Percentiles rank a stretch among this genome's conserved stretches.
Evolutionary conservation across 2,888 invertebrate genomes (phyloP).

Genomic region (Nomada hirtipes): DNA sequence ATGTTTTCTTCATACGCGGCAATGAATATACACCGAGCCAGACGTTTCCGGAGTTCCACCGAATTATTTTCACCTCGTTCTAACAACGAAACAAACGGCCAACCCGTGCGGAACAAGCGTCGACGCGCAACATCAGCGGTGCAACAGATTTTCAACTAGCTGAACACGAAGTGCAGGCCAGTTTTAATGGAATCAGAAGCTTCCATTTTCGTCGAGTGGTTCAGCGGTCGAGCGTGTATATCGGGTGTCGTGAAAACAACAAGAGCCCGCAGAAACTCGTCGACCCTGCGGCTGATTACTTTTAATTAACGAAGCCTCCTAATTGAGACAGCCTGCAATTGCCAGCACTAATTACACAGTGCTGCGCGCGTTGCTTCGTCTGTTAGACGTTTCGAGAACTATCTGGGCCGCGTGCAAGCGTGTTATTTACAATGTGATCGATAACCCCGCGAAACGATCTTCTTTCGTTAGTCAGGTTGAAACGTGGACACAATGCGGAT

Average conservation of each 20-base stretch:
- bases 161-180: too few relatives aligned
- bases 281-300: constrained; percentile 27
- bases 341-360: constrained; percentile 32
- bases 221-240: background rate
- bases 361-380: background rate
- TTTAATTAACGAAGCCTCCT: constrained; percentile 49
- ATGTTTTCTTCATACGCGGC: too few relatives aligned
- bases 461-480: constrained; percentile 1
- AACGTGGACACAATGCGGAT: background rate
- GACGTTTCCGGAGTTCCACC: too few relatives aligned
- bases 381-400: constrained; percentile 37
- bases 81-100: background rate
- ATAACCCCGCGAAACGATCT: constrained; percentile 8
- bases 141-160: background rate
- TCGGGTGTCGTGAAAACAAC: constrained; percentile 1
- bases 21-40: too few relatives aligned
- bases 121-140: background rate
- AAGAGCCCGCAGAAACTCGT: background rate
- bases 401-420: constrained; percentile 28
- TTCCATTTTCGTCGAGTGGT: background rate
- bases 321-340: constrained; percentile 44
- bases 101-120: background rate
- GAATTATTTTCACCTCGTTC: background rate
- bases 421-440: constrained; percentile 34
- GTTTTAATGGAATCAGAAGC: constrained; percentile 10